Conservation (phyloP, 2,113 vertebrate species). For the Puma concolor region DNA sequence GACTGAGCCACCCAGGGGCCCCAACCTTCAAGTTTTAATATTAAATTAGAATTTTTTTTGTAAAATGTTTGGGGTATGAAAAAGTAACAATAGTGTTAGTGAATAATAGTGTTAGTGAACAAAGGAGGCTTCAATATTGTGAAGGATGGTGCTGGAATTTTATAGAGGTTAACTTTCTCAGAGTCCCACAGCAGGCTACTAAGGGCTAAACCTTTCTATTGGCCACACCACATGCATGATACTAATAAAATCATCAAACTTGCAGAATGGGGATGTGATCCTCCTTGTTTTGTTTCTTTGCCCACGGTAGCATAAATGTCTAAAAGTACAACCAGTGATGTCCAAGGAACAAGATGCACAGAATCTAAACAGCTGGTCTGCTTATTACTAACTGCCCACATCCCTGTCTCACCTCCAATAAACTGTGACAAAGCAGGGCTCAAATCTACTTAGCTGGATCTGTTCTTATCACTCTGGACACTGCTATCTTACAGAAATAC, state of each 20-base stretch:
- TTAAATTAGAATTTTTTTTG: slow-evolving; percentile 20
- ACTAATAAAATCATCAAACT: neutral
- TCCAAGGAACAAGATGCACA: neutral
- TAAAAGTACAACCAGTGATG: neutral
- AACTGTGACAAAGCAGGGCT: neutral
- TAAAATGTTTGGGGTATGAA: neutral
- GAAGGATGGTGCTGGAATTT: neutral
- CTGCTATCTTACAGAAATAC: neutral
- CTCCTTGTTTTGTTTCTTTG: slow-evolving; percentile 12
- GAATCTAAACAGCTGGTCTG: neutral
- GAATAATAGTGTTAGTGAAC: neutral
- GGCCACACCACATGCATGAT: neutral
- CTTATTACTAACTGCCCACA: neutral
- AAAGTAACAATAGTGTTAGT: neutral
- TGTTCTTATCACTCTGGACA: neutral
- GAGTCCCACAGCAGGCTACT: neutral
- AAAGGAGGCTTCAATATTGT: neutral
- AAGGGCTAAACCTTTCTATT: neutral
- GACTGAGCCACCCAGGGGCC: too few species aligned
- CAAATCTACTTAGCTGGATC: neutral
- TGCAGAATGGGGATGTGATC: neutral
- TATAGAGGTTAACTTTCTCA: neutral
- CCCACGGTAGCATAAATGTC: neutral
- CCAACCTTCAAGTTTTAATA: neutral
- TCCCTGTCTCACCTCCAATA: neutral